These are phyloP conservation scores for Hoplostethus mediterraneus DNA, from an alignment of 2,797 vertebrate species.

Conservation along the genomic window DNA sequence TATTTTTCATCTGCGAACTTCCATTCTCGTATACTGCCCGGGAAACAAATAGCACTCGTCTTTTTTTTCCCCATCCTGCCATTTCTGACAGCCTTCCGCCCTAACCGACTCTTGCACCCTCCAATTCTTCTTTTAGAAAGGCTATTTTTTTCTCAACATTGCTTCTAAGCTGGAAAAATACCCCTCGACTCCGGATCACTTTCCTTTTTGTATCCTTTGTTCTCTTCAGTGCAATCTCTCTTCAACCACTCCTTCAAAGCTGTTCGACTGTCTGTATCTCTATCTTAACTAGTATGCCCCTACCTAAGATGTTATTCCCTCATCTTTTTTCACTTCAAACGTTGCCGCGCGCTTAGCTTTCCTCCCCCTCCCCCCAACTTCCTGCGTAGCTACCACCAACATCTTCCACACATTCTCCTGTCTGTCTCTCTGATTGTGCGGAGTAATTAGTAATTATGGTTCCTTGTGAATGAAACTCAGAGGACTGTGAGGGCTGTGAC, in stretches of 20 bases:
- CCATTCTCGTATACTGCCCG: constrained; percentile 35
- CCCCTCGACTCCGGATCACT: constrained; percentile 29
- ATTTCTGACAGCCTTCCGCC: constrained; percentile 35
- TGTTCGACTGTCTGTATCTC: constrained; percentile 11
- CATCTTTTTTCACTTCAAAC: not conserved
- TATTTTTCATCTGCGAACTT: constrained; percentile 29
- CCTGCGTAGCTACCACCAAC: not conserved
- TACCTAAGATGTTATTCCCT: constrained; percentile 25
- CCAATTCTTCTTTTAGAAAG: constrained; percentile 51
- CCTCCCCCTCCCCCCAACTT: not conserved
- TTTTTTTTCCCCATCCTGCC: not conserved
- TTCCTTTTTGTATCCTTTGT: constrained; percentile 38
- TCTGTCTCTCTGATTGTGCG: not conserved
- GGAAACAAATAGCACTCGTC: constrained; percentile 16
- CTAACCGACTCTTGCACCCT: constrained; percentile 36
- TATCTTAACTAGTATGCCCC: constrained; percentile 23
- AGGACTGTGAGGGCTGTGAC: constrained; percentile 12
- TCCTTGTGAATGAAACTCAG: constrained; percentile 11
- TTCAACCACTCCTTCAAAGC: constrained; percentile 32
- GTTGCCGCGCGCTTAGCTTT: constrained; percentile 14
- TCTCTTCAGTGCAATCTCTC: constrained; percentile 35
- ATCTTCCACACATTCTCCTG: not conserved
- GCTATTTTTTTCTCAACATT: constrained; percentile 32
- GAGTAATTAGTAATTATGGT: not conserved
- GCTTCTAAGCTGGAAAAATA: constrained; percentile 48